A percentile compares a stretch with the other conserved stretches of the same genome.
Evolutionary conservation across 1,140 invertebrate species (phyloP).

Genomic region (Brachionus paranguensis): DNA sequence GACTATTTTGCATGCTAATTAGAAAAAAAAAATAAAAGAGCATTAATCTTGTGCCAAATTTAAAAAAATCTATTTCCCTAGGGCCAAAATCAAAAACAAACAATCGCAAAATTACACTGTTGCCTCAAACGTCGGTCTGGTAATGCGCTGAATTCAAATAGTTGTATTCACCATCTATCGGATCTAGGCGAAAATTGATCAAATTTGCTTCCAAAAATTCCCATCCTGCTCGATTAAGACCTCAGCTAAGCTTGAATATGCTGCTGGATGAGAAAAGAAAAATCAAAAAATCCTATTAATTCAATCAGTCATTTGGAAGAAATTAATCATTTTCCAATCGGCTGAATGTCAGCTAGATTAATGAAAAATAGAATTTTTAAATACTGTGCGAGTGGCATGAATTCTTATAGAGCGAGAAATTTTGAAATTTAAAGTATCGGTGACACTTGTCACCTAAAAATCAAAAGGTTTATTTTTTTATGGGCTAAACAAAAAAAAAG

Average conservation of each 20-base stretch:
- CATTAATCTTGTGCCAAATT: background rate
- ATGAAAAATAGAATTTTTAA: background rate
- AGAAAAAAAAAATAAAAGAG: background rate
- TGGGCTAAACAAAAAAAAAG: background rate
- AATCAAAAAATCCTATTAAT: background rate
- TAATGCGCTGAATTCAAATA: conserved; percentile 12
- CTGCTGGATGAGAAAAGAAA: background rate
- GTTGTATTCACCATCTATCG: background rate
- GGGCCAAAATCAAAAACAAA: background rate
- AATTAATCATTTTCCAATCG: background rate
- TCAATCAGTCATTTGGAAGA: background rate
- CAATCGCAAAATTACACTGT: background rate
- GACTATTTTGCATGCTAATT: background rate
- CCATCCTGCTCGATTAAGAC: background rate
- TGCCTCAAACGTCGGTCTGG: conserved; percentile 7
- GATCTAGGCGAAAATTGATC: background rate
- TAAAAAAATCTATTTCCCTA: conserved; percentile 6
- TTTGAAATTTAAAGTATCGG: background rate
- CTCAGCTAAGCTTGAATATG: background rate
- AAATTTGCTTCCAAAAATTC: background rate
- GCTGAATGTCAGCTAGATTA: background rate
- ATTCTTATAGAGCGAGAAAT: background rate
- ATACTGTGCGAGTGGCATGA: background rate
- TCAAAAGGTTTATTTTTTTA: background rate
- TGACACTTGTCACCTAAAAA: background rate